Evolutionary conservation across 2,797 vertebrate species (phyloP), one percentile per base, ranked within the genome.

Genomic region (Monodelphis domestica): DNA sequence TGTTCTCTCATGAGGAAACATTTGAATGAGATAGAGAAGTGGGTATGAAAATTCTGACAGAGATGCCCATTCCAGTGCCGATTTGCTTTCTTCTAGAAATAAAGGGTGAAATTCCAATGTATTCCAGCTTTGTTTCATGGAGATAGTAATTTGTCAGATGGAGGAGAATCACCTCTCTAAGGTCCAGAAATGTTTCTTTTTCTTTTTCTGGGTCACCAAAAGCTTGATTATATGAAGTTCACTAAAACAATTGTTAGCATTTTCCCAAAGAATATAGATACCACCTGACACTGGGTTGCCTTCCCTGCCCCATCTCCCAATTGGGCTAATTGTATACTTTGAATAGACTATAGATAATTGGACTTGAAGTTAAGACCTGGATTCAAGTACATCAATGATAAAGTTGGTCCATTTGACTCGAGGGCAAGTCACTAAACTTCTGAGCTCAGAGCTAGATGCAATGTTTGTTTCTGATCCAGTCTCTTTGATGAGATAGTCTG

Each of bases 51-150:
- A 56, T 54, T 78, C 53, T n/a, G 29, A 12, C 50, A 17, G 21
- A 70, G 0, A 6, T 91, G 84, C n/a, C 91, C 70, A 28, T 30
- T 89, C 87, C 56, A 87, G 33, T 89, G 33, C 21, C 87, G 15
- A 38, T 91, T 91, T 93, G 87, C 87, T 96, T 94, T 93, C 51
- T 63, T 93, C 91, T 28, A 30, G 29, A 15, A 21, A 21, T 88
- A 88, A 55, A 90, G 93, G 57, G 87, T 93, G 93, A 93, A 93
- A 87, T 92, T 56, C 53, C 45, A 91, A 30, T 63, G 54, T 92
- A 93, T 91, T 92, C 88, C 3, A 17, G 15, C 15, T 70, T 21
- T 70, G 63, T n/a, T 70, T 70, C 70, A 70, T 78, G 52, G 29
- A 59, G 78, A 21, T 53, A 87, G 51, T 12, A 55, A 52, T 51